Base-by-base conservation (phyloP, 1,140 invertebrate species). In the Rhyzopertha dominica region DNA sequence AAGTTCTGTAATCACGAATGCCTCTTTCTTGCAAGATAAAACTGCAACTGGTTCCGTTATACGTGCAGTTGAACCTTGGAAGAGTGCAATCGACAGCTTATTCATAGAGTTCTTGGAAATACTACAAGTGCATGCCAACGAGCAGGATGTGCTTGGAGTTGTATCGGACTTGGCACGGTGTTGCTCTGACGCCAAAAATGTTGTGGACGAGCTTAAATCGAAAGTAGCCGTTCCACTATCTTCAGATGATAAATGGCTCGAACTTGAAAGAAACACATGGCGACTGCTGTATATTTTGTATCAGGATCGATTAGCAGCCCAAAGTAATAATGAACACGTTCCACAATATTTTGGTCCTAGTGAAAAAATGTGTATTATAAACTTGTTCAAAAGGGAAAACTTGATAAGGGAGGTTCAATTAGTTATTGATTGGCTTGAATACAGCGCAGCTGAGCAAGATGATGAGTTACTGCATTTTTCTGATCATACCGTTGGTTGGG, bases 361-460 rank as follows among this genome's bases (percentile, higher is more conserved):
- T 51, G 84, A 87, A 47, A 82, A 83, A 56, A 70, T 78, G 43
- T 72, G 82, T 40, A 68, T 81, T 39, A 63, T 73, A 13, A 67
- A 73, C 49, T 63, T 85, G 7, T 83, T 79, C 54, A 78, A 77
- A 57, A 72, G 69, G 50, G 82, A 90, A 59, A 65, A 74, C 13
- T 76, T 78, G 17, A 65, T 92, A 7, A 70, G 87, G 46, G 80
- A 90, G 68, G 79, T 84, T 59, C 87, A 93, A 66, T 63, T 93
- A 31, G 81, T 97, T 22, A 82, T 95, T 13, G 91, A 96, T 66
- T 96, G 93, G 92, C 64, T 97, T 20, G 93, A 97, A 69, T 78
- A 81, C 36, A 89, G 84, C 67, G 81, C 85, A 10, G 68, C 79
- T 13, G 86, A 91, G 59, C 74, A 79, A 58, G 74, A 76, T 29